Base-by-base conservation (phyloP, 2,888 invertebrate species). In the Drosophila stalkeri region DNA sequence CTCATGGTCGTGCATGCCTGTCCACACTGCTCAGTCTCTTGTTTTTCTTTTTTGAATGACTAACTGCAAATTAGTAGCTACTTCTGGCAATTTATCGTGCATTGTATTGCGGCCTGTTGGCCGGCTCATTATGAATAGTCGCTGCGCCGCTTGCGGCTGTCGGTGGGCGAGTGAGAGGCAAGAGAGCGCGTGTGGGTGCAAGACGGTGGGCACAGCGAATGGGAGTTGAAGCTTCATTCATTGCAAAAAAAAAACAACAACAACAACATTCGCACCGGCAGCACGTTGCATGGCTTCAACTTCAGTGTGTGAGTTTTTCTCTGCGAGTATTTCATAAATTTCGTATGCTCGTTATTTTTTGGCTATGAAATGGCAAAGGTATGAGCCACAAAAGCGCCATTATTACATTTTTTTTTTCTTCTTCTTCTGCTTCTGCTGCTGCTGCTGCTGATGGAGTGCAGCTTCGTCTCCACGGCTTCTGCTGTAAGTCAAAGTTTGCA, bases 61-160 rank as follows among this genome's bases (percentile, higher is more conserved):
- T 82, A 83, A 82, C 82, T 82, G 82, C 81, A 82, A 82, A 86
- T 82, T 82, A 82, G 82, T 86, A 84, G 87, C 84, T 83, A 82
- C 82, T 82, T 82, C 84, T 84, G 86, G 86, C 86, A 83, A 81
- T 82, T 82, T 84, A 82, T 83, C 76, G 85, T 72, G 69, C 81
- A 81, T 81, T 83, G 86, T 80, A 61, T 62, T 71, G 41, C 60
- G 63, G 69, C 54, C 60, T 52, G 72, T 47, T 64, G 72, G 72
- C 72, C 72, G 63, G 56, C 82, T 86, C 82, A 86, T 86, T 86
- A 81, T 81, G 78, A 77, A 82, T 82, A 80, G 44, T 18, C 56
- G 41, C 41, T 14, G 37, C 6, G 37, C 37, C 37, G 37, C 37
- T 39, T 39, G 37, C 37, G 37, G 37, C 37, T 16, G 37, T 39